Evolutionary conservation across 2,888 invertebrate species (phyloP).

Genomic region (Acleris literana): DNA sequence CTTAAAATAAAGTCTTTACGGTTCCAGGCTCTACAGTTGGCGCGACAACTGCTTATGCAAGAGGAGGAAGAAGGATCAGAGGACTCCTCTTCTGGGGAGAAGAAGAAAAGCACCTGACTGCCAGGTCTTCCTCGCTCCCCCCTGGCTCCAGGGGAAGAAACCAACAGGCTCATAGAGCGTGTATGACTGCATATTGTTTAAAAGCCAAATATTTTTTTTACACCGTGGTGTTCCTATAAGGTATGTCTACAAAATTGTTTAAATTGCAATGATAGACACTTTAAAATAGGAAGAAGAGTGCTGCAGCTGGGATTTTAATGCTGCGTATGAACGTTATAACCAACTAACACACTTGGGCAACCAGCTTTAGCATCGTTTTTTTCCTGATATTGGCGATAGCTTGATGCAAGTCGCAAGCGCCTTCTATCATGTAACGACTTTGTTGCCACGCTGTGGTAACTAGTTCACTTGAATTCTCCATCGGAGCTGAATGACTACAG

Average conservation of each 20-base stretch:
- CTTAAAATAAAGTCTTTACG: background rate
- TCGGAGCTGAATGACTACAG: too few relatives aligned
- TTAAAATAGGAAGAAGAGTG: too few relatives aligned
- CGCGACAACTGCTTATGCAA: slow-evolving; percentile 94
- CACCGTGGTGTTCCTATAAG: slow-evolving; percentile 19
- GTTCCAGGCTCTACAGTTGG: slow-evolving; percentile 93
- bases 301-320: too few relatives aligned
- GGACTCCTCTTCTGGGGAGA: slow-evolving; percentile 52
- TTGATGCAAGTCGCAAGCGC: too few relatives aligned
- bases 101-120: slow-evolving; percentile 62
- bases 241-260: background rate
- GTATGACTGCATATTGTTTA: slow-evolving; percentile 17
- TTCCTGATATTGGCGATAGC: too few relatives aligned
- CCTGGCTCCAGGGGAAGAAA: slow-evolving; percentile 1
- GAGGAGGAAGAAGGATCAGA: slow-evolving; percentile 92
- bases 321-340: too few relatives aligned
- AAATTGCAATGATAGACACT: background rate
- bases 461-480: too few relatives aligned
- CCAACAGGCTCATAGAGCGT: slow-evolving; percentile 15
- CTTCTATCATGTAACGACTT: too few relatives aligned
- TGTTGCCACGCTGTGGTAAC: too few relatives aligned
- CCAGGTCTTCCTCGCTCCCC: slow-evolving; percentile 27
- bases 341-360: too few relatives aligned
- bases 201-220: slow-evolving; percentile 25
- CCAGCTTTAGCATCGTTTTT: too few relatives aligned